Base-by-base conservation (phyloP, 2,888 invertebrate genomes). In the Fragum sueziense region DNA sequence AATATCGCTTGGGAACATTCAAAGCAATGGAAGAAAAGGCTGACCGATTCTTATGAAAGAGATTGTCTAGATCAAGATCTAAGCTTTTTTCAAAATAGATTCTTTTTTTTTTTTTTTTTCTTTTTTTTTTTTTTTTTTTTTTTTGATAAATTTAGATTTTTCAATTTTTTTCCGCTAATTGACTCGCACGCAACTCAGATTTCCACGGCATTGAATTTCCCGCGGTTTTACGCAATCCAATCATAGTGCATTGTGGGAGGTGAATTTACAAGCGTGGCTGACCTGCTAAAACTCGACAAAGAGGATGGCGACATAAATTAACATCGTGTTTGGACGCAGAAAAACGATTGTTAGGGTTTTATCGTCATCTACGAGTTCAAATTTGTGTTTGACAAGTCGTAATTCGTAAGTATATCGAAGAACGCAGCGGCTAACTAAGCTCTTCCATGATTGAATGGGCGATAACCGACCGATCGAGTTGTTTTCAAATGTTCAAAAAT, bases 211-310 rank as follows among this genome's bases (percentile, higher is more conserved):
- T 62, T 33, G 31, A 20, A 34, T 41, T 65, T 41, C 65, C 65
- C 65, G 65, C 65, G 41, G 6, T 27, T 34, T 65, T 6, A 65
- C 65, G 65, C 41, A 41, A 11, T 41, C 11, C 41, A 27, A 33
- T 61, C 67, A 59, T 62, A 59, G 37, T 80, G 86, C 86, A 86
- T 85, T 74, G 17, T 86, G 86, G 86, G 86, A 77, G 78, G 71
- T 71, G 54, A 75, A 61, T 71, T 70, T 51, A 62, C 71, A 75
- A 77, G 86, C 86, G 85, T 85, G 86, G 79, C 79, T 73, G 80
- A 72, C 78, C 78, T 69, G 65, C 79, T 41, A 74, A 79, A 77
- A 79, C 41, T 33, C 74, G 52, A 79, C 76, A 77, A 84, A 79
- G 75, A 20, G 76, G 61, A 65, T 71, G 65, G 76, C 75, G 77